Evolutionary conservation across 2,113 vertebrate genomes (phyloP).

Genomic region (Oncorhynchus mykiss): DNA sequence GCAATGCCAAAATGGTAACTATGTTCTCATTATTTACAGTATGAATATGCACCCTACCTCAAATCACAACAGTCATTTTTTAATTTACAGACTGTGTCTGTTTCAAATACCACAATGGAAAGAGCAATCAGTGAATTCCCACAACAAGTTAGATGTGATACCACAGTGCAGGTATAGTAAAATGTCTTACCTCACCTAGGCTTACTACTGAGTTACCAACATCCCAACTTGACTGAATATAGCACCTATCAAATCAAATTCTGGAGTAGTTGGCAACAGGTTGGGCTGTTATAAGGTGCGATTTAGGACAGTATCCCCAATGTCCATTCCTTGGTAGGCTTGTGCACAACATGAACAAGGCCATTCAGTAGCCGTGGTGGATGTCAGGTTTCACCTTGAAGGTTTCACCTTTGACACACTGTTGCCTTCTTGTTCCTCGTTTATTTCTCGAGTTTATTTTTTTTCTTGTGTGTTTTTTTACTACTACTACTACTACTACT

Average conservation of each 20-base stretch:
- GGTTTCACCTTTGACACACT: too few species aligned
- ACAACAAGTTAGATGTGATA: slow-evolving; percentile 74
- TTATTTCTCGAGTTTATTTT: too few species aligned
- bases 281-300: too few species aligned
- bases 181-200: slow-evolving; percentile 62
- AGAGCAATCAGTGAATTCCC: slow-evolving; percentile 71
- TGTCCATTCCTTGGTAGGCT: too few species aligned
- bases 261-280: not conserved
- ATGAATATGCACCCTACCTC: slow-evolving; percentile 86
- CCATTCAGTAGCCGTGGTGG: too few species aligned
- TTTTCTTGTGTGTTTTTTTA: not conserved
- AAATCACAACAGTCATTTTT: slow-evolving; percentile 79
- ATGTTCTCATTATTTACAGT: slow-evolving; percentile 85
- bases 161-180: slow-evolving; percentile 72
- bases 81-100: slow-evolving; percentile 67
- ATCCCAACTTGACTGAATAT: not conserved
- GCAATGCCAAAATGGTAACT: slow-evolving; percentile 87
- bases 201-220: slow-evolving; percentile 23
- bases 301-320: too few species aligned
- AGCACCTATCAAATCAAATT: not conserved
- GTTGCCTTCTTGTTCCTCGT: too few species aligned
- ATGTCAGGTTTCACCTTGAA: too few species aligned
- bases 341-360: too few species aligned
- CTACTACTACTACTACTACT: too few species aligned
- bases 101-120: slow-evolving; percentile 68